Evolutionary conservation across 1,140 invertebrate species (phyloP).

Genomic region (Drosophila funebris): DNA sequence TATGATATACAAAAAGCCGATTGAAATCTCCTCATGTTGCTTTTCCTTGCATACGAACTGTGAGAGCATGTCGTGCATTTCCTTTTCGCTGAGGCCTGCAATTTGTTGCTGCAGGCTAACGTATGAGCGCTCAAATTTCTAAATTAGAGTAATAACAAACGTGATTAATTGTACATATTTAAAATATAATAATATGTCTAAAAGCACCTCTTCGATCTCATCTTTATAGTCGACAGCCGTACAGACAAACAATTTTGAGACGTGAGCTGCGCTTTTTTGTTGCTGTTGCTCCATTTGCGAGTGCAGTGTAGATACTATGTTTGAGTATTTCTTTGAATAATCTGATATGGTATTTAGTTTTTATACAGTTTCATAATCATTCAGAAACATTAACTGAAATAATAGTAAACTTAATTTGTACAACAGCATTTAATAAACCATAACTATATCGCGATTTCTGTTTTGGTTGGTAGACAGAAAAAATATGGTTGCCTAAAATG

Average conservation of each 20-base stretch:
- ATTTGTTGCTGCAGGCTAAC: constrained; percentile 90
- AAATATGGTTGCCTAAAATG: constrained; percentile 59
- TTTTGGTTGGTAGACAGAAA: constrained; percentile 60
- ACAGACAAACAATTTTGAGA: constrained; percentile 79
- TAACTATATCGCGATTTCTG: constrained; percentile 35
- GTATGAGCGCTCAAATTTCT: constrained; percentile 96
- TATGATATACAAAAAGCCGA: constrained; percentile 95
- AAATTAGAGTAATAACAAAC: constrained; percentile 76
- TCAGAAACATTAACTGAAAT: constrained; percentile 29
- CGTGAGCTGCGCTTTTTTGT: constrained; percentile 59
- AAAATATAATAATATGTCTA: not conserved
- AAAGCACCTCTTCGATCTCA: constrained; percentile 79
- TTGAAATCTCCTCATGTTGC: constrained; percentile 95
- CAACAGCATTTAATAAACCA: constrained; percentile 40
- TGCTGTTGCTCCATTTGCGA: constrained; percentile 73
- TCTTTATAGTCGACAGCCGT: constrained; percentile 77
- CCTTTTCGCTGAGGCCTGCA: constrained; percentile 94
- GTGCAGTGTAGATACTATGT: constrained; percentile 26
- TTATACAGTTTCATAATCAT: constrained; percentile 37
- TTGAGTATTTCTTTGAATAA: constrained; percentile 23
- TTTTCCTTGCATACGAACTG: constrained; percentile 94
- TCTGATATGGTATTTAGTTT: constrained; percentile 35
- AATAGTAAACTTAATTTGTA: constrained; percentile 24
- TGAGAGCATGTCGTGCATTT: constrained; percentile 95
- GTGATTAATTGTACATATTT: not conserved